Percentiles rank a stretch among this genome's conserved stretches.
Evolutionary conservation across 2,888 invertebrate genomes (phyloP).

Genomic region (Diarsia dahlii): DNA sequence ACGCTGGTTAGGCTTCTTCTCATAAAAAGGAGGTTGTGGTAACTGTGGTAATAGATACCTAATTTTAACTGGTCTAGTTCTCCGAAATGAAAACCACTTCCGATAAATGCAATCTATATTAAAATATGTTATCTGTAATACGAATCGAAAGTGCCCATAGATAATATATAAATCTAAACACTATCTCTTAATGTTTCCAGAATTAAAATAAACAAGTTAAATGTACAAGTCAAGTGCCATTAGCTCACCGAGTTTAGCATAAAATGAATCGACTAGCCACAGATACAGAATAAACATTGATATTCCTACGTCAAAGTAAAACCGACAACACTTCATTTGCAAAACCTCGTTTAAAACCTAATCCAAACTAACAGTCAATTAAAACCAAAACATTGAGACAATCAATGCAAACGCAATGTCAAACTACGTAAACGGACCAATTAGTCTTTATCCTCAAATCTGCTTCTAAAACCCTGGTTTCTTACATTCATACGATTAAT

Average conservation of each 20-base stretch:
- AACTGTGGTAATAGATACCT: not conserved
- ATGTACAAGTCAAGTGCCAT: constrained; percentile 39
- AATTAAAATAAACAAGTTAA: constrained; percentile 58
- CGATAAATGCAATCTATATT: constrained; percentile 25
- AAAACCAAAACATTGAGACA: constrained; percentile 61
- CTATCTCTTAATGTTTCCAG: constrained; percentile 57
- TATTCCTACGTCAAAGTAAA: constrained; percentile 46
- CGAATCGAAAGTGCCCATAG: constrained; percentile 50
- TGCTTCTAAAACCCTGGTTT: constrained; percentile 44
- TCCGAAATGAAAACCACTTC: constrained; percentile 14
- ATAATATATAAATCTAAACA: constrained; percentile 57
- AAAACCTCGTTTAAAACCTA: constrained; percentile 53
- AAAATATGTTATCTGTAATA: constrained; percentile 46
- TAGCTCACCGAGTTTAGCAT: constrained; percentile 50
- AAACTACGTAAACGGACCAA: constrained; percentile 58
- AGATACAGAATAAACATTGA: constrained; percentile 55
- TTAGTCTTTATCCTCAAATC: constrained; percentile 58
- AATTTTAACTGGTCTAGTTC: constrained; percentile 21
- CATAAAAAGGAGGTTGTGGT: not conserved
- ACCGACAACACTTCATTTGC: constrained; percentile 56
- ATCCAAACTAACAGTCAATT: constrained; percentile 56
- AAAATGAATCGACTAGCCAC: constrained; percentile 40
- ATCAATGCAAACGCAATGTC: constrained; percentile 63
- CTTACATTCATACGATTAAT: constrained; percentile 49
- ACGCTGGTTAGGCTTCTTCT: not conserved